phyloP scores from a whole-genome alignment of 2,113 vertebrate species.

The Acanthochromis polyacanthus region DNA sequence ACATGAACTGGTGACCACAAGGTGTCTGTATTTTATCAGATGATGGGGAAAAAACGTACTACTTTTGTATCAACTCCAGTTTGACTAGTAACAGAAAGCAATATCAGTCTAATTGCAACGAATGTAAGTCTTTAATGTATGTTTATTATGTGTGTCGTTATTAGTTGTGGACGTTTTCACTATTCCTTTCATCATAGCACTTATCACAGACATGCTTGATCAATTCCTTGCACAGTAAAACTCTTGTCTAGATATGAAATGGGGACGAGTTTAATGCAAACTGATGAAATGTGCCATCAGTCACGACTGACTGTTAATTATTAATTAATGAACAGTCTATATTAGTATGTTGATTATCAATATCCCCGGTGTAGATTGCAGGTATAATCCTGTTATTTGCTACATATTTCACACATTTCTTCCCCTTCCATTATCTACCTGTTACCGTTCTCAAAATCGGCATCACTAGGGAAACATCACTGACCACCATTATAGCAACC shows the following conservation, averaged over 20 bases:
- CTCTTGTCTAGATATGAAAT: neutral
- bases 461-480: no score
- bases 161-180: neutral
- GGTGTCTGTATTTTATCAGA: conserved; percentile 4
- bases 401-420: no score
- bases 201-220: neutral
- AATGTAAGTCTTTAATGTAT: no score
- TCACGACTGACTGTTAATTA: neutral
- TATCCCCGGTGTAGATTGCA: no score
- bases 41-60: neutral
- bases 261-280: neutral
- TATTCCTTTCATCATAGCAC: neutral
- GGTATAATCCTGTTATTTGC: no score
- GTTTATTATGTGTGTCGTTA: no score
- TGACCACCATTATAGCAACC: no score
- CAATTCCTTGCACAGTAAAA: neutral
- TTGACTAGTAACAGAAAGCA: no score
- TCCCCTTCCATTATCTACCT: no score
- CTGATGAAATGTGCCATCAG: neutral
- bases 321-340: neutral
- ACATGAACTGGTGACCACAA: conserved; percentile 52
- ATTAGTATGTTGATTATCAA: neutral
- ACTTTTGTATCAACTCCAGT: neutral
- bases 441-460: no score
- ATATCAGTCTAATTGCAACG: no score